Conservation (phyloP, 2,888 invertebrate species). For the Iselma pallidipennis region DNA sequence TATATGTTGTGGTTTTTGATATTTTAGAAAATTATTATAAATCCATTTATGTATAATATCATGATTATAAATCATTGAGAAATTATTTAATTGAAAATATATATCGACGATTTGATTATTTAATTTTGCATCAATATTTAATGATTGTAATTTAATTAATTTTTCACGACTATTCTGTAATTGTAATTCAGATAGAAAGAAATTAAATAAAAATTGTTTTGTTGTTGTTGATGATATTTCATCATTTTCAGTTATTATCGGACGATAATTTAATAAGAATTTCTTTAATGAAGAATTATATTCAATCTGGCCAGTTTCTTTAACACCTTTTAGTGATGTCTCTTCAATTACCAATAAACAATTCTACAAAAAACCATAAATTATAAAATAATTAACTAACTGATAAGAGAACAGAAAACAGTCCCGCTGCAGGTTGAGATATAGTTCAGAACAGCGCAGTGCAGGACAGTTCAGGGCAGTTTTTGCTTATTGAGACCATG, state of each 20-base stretch:
- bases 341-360: conserved; percentile 72
- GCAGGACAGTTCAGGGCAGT: no score
- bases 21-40: conserved; percentile 60
- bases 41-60: conserved; percentile 64
- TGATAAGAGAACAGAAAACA: no score
- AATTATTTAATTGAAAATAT: conserved; percentile 69
- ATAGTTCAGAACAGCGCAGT: no score
- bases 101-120: conserved; percentile 68
- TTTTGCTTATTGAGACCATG: no score
- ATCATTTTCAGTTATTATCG: conserved; percentile 37
- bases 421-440: no score
- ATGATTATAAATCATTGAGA: conserved; percentile 71
- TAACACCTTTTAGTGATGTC: conserved; percentile 69
- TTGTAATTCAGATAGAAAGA: conserved; percentile 67
- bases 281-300: conserved; percentile 64
- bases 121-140: conserved; percentile 68
- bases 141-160: conserved; percentile 60
- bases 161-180: conserved; percentile 65
- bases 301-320: conserved; percentile 70
- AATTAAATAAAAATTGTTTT: conserved; percentile 63
- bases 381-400: conserved; percentile 11
- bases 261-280: conserved; percentile 45
- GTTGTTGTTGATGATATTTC: conserved; percentile 52
- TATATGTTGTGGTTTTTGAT: conserved; percentile 19
- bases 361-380: conserved; percentile 67